phyloP scores from a whole-genome alignment of 2,113 vertebrate genomes.

The Mesocricetus auratus region DNA sequence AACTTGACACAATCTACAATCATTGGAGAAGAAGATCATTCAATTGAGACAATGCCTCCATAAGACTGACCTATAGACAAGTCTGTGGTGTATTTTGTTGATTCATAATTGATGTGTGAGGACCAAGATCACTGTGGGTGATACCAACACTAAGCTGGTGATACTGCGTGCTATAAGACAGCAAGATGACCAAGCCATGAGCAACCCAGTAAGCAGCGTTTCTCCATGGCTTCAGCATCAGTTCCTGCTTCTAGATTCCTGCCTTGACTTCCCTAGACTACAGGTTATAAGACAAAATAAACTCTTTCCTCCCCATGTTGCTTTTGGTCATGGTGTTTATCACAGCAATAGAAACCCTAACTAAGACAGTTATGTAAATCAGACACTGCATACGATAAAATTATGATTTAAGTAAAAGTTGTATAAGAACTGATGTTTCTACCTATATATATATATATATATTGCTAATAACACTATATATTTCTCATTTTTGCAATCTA shows the following conservation, averaged over 20 bases:
- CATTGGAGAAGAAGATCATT: background rate
- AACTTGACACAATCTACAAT: background rate
- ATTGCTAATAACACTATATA: background rate
- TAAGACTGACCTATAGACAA: background rate
- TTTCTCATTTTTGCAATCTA: background rate
- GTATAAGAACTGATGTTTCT: background rate
- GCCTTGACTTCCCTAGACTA: background rate
- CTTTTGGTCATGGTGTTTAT: background rate
- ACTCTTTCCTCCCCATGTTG: background rate
- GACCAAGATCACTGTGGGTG: background rate
- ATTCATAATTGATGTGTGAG: background rate
- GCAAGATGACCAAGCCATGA: background rate
- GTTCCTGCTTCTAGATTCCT: background rate
- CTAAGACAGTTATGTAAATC: slow-evolving; percentile 61
- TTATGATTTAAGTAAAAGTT: background rate
- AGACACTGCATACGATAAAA: background rate
- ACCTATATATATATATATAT: too few relatives aligned
- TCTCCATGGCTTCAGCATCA: background rate
- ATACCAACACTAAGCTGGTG: background rate
- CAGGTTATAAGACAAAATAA: background rate
- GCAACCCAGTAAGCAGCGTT: background rate
- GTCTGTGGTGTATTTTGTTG: background rate
- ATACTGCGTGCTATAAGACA: background rate
- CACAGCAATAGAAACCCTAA: background rate
- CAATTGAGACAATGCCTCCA: background rate